These are phyloP conservation scores for Copidosoma aretas DNA, from an alignment of 2,888 invertebrate genomes.

Conservation along the genomic window DNA sequence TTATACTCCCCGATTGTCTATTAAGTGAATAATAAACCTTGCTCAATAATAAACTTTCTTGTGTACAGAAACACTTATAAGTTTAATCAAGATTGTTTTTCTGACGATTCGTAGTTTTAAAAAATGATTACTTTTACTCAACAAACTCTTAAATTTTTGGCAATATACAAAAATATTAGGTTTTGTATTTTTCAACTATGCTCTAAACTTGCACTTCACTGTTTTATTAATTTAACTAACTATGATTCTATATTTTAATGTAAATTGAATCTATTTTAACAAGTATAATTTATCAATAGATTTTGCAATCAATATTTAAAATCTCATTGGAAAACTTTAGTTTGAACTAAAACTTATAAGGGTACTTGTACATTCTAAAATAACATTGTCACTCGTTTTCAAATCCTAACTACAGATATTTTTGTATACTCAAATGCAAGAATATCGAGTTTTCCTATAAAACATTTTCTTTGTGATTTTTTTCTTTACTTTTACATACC, in stretches of 20 bases:
- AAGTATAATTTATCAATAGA: not conserved
- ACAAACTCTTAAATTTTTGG: not conserved
- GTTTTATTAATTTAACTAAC: not conserved
- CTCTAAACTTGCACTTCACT: not conserved
- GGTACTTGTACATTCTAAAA: constrained; percentile 14
- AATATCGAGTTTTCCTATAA: constrained; percentile 38
- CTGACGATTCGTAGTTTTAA: constrained; percentile 7
- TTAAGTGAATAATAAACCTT: constrained; percentile 5
- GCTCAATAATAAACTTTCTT: constrained; percentile 1
- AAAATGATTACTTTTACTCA: not conserved
- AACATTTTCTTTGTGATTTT: constrained; percentile 24
- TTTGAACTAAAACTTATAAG: constrained; percentile 26
- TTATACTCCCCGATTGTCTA: constrained; percentile 2
- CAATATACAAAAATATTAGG: constrained; percentile 13
- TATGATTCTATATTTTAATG: not conserved
- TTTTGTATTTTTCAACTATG: not conserved
- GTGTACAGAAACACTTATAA: constrained; percentile 28
- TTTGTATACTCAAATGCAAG: constrained; percentile 35
- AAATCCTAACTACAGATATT: constrained; percentile 31
- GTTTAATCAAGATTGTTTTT: constrained; percentile 13
- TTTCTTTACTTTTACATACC: constrained; percentile 6
- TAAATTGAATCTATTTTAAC: not conserved
- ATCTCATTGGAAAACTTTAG: constrained; percentile 8
- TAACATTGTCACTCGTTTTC: constrained; percentile 7
- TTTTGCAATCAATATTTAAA: not conserved